These are phyloP conservation scores for Equus przewalskii DNA, from an alignment of 2,113 vertebrate species.

Conservation along the genomic window DNA sequence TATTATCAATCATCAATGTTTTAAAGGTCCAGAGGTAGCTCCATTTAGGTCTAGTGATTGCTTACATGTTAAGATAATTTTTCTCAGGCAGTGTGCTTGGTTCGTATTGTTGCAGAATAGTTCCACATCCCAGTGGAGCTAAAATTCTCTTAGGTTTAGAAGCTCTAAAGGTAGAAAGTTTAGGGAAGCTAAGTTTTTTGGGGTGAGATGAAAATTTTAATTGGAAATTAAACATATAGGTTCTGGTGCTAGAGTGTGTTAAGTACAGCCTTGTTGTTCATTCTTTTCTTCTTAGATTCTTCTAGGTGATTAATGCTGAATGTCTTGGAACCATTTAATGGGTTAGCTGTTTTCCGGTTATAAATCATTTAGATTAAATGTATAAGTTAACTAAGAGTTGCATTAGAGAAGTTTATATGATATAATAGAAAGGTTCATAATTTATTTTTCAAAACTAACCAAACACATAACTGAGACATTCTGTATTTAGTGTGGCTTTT, in stretches of 20 bases:
- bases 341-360: neutral
- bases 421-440: conserved; percentile 12
- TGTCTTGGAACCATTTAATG: neutral
- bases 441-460: conserved; percentile 6
- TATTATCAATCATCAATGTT: neutral
- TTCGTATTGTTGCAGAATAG: neutral
- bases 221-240: neutral
- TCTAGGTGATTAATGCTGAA: neutral
- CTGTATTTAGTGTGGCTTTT: neutral
- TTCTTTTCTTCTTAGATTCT: neutral
- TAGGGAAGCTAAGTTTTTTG: conserved; percentile 33
- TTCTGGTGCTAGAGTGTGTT: neutral
- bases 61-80: neutral
- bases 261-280: neutral
- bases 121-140: neutral
- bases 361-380: neutral
- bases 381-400: neutral
- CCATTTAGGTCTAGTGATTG: neutral
- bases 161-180: neutral
- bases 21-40: neutral
- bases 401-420: neutral
- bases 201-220: conserved; percentile 26
- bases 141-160: neutral
- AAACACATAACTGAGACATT: neutral
- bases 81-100: neutral